phyloP scores from a whole-genome alignment of 1,140 invertebrate species.

The Neelides sp. region DNA sequence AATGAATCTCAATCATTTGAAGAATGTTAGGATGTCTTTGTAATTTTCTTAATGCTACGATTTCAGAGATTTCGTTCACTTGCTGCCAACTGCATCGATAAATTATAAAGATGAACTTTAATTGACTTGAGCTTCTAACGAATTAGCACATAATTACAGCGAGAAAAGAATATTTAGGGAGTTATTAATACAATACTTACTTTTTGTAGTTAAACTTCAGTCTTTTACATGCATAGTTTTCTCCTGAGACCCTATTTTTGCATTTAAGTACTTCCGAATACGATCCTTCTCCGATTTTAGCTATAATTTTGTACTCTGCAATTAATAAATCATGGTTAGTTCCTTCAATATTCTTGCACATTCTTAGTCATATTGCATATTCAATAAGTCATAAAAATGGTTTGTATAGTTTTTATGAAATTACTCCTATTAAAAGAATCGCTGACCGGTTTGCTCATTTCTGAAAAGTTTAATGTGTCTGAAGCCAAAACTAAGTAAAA shows the following conservation, averaged over 20 bases:
- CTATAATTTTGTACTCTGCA: conserved; percentile 47
- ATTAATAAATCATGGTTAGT: conserved; percentile 15
- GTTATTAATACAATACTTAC: conserved; percentile 34
- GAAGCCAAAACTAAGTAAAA: too few relatives aligned
- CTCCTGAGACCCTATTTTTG: conserved; percentile 43
- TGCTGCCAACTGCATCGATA: conserved; percentile 40
- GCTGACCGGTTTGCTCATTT: too few relatives aligned
- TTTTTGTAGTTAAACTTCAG: conserved; percentile 49
- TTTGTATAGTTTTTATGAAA: not conserved
- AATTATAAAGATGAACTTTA: conserved; percentile 18
- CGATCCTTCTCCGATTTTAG: conserved; percentile 51
- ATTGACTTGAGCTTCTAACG: not conserved
- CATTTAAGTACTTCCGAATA: conserved; percentile 58
- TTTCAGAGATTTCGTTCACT: conserved; percentile 46
- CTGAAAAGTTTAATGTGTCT: too few relatives aligned
- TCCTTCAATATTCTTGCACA: not conserved
- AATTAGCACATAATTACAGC: not conserved
- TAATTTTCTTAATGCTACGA: conserved; percentile 47
- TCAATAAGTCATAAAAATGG: too few relatives aligned
- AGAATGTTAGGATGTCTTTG: conserved; percentile 48
- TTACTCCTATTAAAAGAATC: not conserved
- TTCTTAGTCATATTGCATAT: too few relatives aligned
- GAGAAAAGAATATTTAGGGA: conserved; percentile 7
- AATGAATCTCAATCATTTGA: conserved; percentile 48
- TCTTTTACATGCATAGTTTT: conserved; percentile 48